Conservation (phyloP, 2,888 invertebrate genomes). For the Malachius bipustulatus region DNA sequence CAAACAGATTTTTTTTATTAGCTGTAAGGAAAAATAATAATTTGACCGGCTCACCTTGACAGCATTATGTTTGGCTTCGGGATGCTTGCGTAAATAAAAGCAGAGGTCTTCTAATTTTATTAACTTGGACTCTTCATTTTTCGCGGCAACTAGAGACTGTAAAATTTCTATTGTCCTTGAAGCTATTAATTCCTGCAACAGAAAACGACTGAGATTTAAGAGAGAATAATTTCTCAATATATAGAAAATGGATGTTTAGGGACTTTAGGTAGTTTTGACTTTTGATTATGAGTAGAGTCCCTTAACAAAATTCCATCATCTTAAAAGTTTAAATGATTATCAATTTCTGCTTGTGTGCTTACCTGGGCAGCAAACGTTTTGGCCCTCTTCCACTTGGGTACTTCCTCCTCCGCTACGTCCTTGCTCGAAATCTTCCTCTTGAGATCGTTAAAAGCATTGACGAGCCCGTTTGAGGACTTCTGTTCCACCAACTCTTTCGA, state of each 20-base stretch:
- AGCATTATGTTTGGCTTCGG: constrained; percentile 60
- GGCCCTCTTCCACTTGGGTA: constrained; percentile 37
- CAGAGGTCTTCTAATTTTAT: constrained; percentile 56
- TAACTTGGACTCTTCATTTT: constrained; percentile 43
- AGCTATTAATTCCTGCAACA: constrained; percentile 48
- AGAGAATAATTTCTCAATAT: too few species aligned
- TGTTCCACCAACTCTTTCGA: constrained; percentile 3
- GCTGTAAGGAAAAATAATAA: too few species aligned
- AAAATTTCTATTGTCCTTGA: constrained; percentile 56
- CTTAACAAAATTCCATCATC: too few species aligned
- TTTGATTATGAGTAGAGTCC: too few species aligned
- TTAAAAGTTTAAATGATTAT: too few species aligned
- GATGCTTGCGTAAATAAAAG: constrained; percentile 59
- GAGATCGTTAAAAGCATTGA: constrained; percentile 36
- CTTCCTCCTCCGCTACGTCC: constrained; percentile 22
- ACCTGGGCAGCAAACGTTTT: constrained; percentile 8
- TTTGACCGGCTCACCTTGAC: constrained; percentile 47
- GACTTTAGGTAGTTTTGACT: too few species aligned
- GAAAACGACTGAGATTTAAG: too few species aligned
- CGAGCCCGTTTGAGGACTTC: constrained; percentile 23
- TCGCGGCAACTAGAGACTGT: constrained; percentile 47
- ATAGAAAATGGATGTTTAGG: too few species aligned
- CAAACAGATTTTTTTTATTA: too few species aligned
- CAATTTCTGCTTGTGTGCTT: too few species aligned
- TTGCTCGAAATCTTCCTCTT: constrained; percentile 31